Evolutionary conservation across 2,888 invertebrate genomes (phyloP).

Genomic region (Resseliella maxima): DNA sequence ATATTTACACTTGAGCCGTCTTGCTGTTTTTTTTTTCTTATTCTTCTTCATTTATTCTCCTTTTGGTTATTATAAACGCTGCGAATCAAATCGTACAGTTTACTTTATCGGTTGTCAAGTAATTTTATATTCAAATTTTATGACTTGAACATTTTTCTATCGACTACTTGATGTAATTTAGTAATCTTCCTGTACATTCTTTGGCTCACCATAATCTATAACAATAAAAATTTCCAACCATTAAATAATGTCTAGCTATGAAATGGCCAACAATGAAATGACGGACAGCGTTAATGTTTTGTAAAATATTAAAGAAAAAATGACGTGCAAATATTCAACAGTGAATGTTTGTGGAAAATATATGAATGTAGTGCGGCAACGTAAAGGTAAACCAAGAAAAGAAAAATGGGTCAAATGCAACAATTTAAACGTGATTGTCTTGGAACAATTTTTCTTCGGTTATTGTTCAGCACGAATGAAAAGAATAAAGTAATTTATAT

Average conservation of each 20-base stretch:
- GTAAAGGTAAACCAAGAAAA: not conserved
- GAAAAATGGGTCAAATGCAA: conserved; percentile 17
- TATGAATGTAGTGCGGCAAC: not conserved
- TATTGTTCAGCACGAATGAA: not conserved
- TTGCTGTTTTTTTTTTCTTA: not conserved
- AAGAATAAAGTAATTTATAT: conserved; percentile 21
- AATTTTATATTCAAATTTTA: conserved; percentile 33
- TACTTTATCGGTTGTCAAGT: conserved; percentile 33
- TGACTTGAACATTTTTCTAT: conserved; percentile 3
- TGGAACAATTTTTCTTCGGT: not conserved
- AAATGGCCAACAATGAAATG: too few relatives aligned
- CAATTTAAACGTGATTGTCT: not conserved
- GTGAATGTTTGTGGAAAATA: not conserved
- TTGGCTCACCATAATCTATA: not conserved
- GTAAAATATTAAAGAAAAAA: too few relatives aligned
- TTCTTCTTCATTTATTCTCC: too few relatives aligned
- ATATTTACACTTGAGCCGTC: not conserved
- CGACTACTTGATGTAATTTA: not conserved
- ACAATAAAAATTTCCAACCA: too few relatives aligned
- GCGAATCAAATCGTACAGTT: not conserved
- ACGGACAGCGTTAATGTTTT: too few relatives aligned
- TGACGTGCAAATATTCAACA: not conserved
- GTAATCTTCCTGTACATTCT: too few relatives aligned
- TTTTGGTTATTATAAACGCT: not conserved
- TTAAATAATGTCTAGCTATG: too few relatives aligned